phyloP scores from a whole-genome alignment of 2,113 vertebrate genomes.

The Pseudopodoces humilis region DNA sequence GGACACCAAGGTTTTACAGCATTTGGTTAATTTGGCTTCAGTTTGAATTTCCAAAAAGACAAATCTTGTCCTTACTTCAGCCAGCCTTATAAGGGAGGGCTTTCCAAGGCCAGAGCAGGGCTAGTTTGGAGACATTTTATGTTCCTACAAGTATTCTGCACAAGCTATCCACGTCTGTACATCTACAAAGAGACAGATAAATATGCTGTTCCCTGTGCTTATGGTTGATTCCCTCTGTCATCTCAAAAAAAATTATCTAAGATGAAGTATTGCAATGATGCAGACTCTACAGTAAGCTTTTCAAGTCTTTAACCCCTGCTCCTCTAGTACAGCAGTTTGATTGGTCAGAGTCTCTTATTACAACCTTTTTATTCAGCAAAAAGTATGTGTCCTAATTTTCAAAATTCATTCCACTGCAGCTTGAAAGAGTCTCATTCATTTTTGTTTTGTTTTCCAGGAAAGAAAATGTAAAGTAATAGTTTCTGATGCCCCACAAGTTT shows the following conservation, averaged over 20 bases:
- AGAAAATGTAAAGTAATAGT: conserved; percentile 3
- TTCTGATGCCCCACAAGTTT: not conserved
- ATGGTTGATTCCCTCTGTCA: not conserved
- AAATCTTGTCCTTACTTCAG: not conserved
- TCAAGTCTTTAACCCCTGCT: not conserved
- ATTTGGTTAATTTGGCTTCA: not conserved
- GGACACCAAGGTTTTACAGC: not conserved
- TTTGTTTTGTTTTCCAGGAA: not conserved
- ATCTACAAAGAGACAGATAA: not conserved
- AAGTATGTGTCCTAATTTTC: not conserved
- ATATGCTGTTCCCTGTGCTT: not conserved
- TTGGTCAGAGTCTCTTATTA: not conserved
- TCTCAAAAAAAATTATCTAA: not conserved
- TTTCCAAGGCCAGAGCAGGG: not conserved
- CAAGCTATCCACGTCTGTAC: not conserved
- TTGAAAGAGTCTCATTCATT: not conserved
- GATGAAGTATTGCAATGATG: not conserved
- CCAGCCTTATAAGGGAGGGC: not conserved
- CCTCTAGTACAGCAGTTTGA: not conserved
- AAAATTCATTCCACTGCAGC: not conserved
- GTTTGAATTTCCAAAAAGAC: not conserved
- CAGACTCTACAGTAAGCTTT: not conserved
- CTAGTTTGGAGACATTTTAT: not conserved
- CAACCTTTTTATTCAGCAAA: not conserved
- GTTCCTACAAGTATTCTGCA: not conserved